Evolutionary conservation across 2,113 vertebrate genomes (phyloP), one percentile per base, ranked within the genome.

Genomic region (Hippocampus guttulatus): DNA sequence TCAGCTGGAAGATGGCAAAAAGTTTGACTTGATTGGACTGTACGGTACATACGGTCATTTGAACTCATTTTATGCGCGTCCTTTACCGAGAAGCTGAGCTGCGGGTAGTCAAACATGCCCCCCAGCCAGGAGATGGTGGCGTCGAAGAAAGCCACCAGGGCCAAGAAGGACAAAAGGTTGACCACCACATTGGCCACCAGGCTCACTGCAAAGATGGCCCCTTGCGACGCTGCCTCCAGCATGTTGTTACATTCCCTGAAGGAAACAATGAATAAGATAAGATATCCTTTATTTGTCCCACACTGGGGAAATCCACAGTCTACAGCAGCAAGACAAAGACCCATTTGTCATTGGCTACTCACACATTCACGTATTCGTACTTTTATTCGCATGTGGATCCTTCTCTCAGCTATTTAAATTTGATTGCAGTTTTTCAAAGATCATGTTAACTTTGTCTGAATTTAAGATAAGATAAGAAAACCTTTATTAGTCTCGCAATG

Each of bases 21-120:
- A 27, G 55, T 27, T 27, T 58, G 23, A 25, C 21, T 57, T 25
- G 23, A 58, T 27, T 54, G 7, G 1, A 15, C 33, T 38, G 5
- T 38, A 20, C 18, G 6, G 7, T 15, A 58, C 12, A 5, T 1
- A 58, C 4, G 3, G 23, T 57, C 64, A 18, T 65, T 33, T 58
- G 33, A 67, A 66, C 66, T 11, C 62, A 25, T 54, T 33, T 27
- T 68, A 18, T 64, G 20, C 62, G 49, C 67, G 40, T 16, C 1
- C 68, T 25, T 69, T 91, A 97, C 95, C 92, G 95, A 90, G 74
- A 97, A 97, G 83, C 89, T 96, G 67, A 96, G 78, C 73, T 95
- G 86, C 8, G 95, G 93, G 69, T 85, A 95, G 84, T 94, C 87
- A 40, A 96, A 92, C 90, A 96, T 89, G 65, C 15, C 92, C 43